Base-by-base conservation (phyloP, 2,113 vertebrate species). In the Rhynchopsitta pachyrhyncha region DNA sequence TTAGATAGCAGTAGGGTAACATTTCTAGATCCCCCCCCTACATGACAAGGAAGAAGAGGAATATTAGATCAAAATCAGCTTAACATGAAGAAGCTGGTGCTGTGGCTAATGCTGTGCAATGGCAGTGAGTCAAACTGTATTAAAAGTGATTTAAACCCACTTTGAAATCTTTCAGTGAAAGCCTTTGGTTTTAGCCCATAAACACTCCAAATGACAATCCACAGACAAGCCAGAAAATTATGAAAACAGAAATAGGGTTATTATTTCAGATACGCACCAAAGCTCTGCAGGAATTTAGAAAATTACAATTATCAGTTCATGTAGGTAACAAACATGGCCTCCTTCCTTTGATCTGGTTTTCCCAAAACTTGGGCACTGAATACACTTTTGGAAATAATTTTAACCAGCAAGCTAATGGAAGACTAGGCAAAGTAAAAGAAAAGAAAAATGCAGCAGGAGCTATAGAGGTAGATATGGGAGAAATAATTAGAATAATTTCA, bases 401-500 rank as follows among this genome's bases (percentile, higher is more conserved):
- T 79, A 82, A 85, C n/a, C 70, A 84, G 44, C 41, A 59, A 82
- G n/a, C 31, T 81, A 20, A 84, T 82, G 70, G 76, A 75, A 81
- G 93, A 69, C 13, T 7, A 71, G 31, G 25, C 57, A 27, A 6
- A 62, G 67, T 35, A 74, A 70, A 88, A 50, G 20, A 74, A 52
- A 78, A 96, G 7, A 44, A 80, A 87, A 92, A 57, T 29, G 64
- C 1, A 79, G 28, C 44, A 46, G 70, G 57, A 87, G 49, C 70
- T 86, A n/a, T 13, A 82, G 70, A 71, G 57, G 31, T 82, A 49
- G 84, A 33, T 90, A 88, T 22, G 53, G 75, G 63, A 74, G 74
- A 59, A 93, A 80, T 93, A 96, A 97, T 96, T 91, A 96, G 83
- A 90, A 80, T 50, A 12, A 62, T 74, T 97, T 95, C 91, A 96